Base-by-base conservation (phyloP, 2,888 invertebrate species). In the Microchrysa polita region DNA sequence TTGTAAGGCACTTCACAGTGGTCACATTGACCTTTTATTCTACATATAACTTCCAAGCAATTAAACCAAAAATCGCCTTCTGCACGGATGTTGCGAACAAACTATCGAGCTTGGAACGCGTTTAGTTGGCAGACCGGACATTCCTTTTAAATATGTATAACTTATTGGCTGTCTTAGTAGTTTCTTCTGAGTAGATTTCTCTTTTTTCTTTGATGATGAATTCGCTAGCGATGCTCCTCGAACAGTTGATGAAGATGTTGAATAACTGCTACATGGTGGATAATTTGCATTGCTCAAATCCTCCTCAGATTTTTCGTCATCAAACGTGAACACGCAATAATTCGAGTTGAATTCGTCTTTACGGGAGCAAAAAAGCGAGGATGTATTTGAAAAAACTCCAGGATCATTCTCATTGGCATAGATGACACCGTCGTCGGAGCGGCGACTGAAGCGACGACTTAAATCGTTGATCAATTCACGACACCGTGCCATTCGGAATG, bases 101-200 rank as follows among this genome's bases (percentile, higher is more conserved):
- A 83, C 80, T 12, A 83, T 81, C 22, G 85, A 88, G 76, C 90
- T 88, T 0, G 94, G 93, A 16, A 94, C 91, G 79, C 94, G 87
- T 80, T 92, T 92, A 1, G 93, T 93, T 1, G 94, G 93, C 22
- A 94, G 84, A 1, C 94, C 94, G 9, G 93, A 93, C 78, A 93
- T 87, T 60, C 94, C 94, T 77, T 90, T 90, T n/a, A 92, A 91
- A 81, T 93, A 93, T 0, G 92, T 92, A 82, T 94, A 94, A 0
- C 91, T 88, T 0, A 93, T 90, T 2, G 94, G 94, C 63, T 92
- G 88, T 53, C 94, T 87, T 23, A 94, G 86, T 73, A 94, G 94
- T 79, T 91, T 88, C 82, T 92, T 92, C 18, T 91, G 92, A 72
- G 74, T 76, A 18, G 73, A 67, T 57, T 73, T 71, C 7, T 60